A percentile compares a stretch with the other conserved stretches of the same genome.
These are phyloP conservation scores for Phoeniculus purpureus DNA, from an alignment of 2,797 vertebrate species.

Conservation along the genomic window DNA sequence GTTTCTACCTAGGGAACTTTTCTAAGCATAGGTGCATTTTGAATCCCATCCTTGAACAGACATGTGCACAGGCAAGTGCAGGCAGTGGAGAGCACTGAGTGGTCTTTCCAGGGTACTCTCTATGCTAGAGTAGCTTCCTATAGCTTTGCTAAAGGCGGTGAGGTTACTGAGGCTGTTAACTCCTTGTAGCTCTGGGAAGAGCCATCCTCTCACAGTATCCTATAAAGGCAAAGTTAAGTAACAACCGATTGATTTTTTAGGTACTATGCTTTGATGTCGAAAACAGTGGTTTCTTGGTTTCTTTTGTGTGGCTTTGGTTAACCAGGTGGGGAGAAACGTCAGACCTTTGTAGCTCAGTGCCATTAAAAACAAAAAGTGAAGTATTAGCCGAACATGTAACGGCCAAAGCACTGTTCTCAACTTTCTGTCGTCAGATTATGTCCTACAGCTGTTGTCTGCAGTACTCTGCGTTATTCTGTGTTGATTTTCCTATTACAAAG, in stretches of 20 bases:
- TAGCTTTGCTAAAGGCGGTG: background rate
- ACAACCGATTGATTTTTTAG: background rate
- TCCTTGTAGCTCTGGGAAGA: background rate
- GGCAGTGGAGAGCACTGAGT: background rate
- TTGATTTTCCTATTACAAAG: conserved; percentile 59
- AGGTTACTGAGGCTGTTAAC: background rate
- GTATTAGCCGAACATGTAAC: background rate
- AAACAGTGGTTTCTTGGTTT: background rate
- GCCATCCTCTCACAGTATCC: background rate
- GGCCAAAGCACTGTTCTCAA: conserved; percentile 42
- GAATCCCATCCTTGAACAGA: background rate
- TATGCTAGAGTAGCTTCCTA: background rate
- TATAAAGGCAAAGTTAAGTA: background rate
- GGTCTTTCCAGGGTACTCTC: background rate
- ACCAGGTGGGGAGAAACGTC: background rate
- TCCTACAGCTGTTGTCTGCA: conserved; percentile 51
- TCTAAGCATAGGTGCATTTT: background rate
- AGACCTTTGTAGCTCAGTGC: background rate
- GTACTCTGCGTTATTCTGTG: background rate
- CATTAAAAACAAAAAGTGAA: conserved; percentile 23
- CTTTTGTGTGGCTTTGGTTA: background rate
- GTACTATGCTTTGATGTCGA: background rate
- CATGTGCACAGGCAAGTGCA: background rate
- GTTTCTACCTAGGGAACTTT: background rate
- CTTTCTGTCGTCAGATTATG: conserved; percentile 22